These are phyloP conservation scores for Pseudotriccus pelzelni DNA, from an alignment of 2,797 vertebrate species.

Conservation along the genomic window DNA sequence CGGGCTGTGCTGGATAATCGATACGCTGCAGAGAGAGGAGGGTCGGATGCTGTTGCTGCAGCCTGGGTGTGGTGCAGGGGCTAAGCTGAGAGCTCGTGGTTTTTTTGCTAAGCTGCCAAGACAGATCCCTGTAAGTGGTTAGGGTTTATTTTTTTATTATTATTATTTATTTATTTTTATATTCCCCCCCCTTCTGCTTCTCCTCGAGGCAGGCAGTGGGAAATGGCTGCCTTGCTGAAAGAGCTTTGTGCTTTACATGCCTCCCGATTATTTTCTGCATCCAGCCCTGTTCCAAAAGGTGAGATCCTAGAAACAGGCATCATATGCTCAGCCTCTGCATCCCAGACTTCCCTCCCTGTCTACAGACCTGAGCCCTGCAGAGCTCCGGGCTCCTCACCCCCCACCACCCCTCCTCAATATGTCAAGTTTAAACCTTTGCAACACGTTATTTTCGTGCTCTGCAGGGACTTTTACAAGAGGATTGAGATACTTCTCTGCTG, in stretches of 20 bases:
- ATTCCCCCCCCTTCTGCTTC: too few species aligned
- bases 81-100: background rate
- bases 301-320: background rate
- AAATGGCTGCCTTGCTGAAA: slow-evolving; percentile 8
- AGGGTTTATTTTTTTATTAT: background rate
- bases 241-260: background rate
- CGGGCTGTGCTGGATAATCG: background rate
- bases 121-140: background rate
- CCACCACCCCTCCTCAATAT: fast-evolving
- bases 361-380: background rate
- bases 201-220: background rate
- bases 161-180: background rate
- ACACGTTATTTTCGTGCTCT: background rate
- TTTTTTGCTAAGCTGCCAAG: background rate
- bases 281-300: background rate
- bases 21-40: background rate
- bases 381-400: background rate
- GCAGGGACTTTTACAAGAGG: slow-evolving; percentile 41
- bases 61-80: background rate
- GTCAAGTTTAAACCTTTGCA: slow-evolving; percentile 17
- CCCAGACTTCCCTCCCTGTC: background rate
- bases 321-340: background rate
- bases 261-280: fast-evolving
- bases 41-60: background rate
- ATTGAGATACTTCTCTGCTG: slow-evolving; percentile 3